Base-by-base conservation (phyloP, 2,888 invertebrate genomes). In the Plusia festucae region DNA sequence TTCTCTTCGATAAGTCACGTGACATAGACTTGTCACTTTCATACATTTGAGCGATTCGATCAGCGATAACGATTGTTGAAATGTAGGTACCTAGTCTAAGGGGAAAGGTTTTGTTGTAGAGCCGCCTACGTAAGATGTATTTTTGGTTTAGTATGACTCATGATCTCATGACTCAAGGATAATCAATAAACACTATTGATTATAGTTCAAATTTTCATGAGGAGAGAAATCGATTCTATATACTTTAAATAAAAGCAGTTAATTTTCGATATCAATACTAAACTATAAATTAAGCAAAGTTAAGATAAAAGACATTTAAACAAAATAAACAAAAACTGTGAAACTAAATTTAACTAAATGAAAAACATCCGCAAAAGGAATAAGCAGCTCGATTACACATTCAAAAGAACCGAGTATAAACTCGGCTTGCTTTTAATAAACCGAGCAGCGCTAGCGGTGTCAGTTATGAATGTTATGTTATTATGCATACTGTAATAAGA, bases 401-500 rank as follows among this genome's bases (percentile, higher is more conserved):
- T 86, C 85, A 85, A 88, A 87, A 85, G 84, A 87, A 86, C 79
- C 68, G 69, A 79, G 82, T 82, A 79, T 81, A 83, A 85, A 85
- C 82, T 79, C 75, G 53, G 82, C 79, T 82, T 76, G 79, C 82
- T 88, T 91, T 89, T 90, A 91, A 90, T 90, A 90, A 90, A 89
- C 88, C 79, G 83, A 81, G 83, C 79, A 80, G 72, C 76, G 75
- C 79, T 74, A 78, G 81, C 80, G 78, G 87, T 88, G 90, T 90
- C 89, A 86, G 88, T 86, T 90, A 90, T 88, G 85, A 90, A 89
- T 90, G 87, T 88, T 88, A 88, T 84, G 87, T 86, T 88, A 89
- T 89, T 89, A 90, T 90, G 87, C 86, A 89, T 86, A 85, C 82
- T 86, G 89, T 88, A 89, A 87, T 88, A 88, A 89, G 88, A 79